Base-by-base conservation (phyloP, 1,140 invertebrate genomes). In the Teleopsis dalmanni region DNA sequence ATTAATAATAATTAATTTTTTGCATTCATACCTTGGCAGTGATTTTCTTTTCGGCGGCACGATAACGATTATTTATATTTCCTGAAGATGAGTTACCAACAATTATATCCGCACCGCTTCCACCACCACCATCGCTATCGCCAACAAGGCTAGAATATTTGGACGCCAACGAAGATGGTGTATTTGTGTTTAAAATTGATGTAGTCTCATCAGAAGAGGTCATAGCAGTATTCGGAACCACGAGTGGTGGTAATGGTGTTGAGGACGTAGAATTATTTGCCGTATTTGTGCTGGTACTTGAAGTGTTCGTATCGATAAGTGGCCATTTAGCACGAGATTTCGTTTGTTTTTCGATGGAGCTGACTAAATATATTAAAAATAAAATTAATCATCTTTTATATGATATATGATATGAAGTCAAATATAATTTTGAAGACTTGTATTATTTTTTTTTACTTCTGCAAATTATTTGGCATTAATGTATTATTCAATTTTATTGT, bases 21-120 rank as follows among this genome's bases (percentile, higher is more conserved):
- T 16, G 27, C 6, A 2, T 21, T 33, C 60, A 65, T 46, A 69
- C 65, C 65, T 69, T 69, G 62, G 65, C 65, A 69, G 65, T 69
- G 63, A 62, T 66, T 69, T 69, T 69, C 61, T 70, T 70, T 55
- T 70, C 67, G 19, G 67, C 54, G 19, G 67, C 54, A 13, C 67
- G 58, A 55, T 62, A 70, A 22, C 67, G 67, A 57, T 67, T 70
- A 42, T 55, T 58, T 35, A 69, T 55, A 52, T 59, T 65, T 51
- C 57, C 56, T 11, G 57, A 53, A 14, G 27, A 49, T 22, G 27
- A 11, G 22, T 23, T 34, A n/a, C 9, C 19, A n/a, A 21, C 40
- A 23, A 14, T 27, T 47, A 26, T 21, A 22, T 38, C 38, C 38
- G 23, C 56, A 23, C 46, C 46, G 3, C 41, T 26, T 23, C 53